These are phyloP conservation scores for Myripristis murdjan DNA, from an alignment of 2,797 vertebrate species.

Conservation along the genomic window DNA sequence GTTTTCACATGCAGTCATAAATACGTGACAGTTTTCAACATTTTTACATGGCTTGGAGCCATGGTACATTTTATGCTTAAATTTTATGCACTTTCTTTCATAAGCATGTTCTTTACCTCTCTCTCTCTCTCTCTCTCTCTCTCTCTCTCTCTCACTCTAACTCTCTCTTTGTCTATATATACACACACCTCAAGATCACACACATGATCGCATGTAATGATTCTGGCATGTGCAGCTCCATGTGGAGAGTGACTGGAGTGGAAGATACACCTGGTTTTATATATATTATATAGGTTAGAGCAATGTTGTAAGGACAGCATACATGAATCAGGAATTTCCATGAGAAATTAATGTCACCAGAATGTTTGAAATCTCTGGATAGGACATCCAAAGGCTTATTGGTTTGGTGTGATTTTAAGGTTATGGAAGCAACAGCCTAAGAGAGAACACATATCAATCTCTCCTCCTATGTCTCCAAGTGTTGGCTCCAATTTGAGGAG, in stretches of 20 bases:
- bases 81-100: constrained; percentile 18
- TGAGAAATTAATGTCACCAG: background rate
- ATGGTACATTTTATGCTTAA: background rate
- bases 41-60: constrained; percentile 11
- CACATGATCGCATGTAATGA: background rate
- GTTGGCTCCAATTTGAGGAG: background rate
- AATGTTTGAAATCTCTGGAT: constrained; percentile 12
- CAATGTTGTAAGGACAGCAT: background rate
- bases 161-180: background rate
- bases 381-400: background rate
- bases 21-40: constrained; percentile 8
- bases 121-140: no score
- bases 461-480: background rate
- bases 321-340: background rate
- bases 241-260: no score
- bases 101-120: background rate
- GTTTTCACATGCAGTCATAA: constrained; percentile 19
- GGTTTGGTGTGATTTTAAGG: background rate
- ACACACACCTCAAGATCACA: background rate
- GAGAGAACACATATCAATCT: background rate
- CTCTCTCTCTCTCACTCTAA: no score
- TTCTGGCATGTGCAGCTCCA: background rate
- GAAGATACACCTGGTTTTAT: no score
- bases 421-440: background rate
- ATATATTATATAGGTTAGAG: background rate